phyloP scores from a whole-genome alignment of 2,797 vertebrate genomes.

The Gallirallus australis region DNA sequence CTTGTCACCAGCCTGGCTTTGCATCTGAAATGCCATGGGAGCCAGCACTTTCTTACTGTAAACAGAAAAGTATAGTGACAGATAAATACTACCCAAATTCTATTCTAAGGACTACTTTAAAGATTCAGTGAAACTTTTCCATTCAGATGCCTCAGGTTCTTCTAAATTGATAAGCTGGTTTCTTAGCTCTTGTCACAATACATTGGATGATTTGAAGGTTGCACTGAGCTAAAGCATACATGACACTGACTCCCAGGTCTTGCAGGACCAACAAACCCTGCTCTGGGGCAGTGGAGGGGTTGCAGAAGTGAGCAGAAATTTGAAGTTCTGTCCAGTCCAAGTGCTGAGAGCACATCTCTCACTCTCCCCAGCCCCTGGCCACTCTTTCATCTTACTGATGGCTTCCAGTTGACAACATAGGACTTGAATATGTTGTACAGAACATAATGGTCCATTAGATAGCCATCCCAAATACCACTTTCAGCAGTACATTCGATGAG shows the following conservation, averaged over 20 bases:
- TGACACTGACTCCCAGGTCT: background rate
- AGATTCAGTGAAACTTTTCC: background rate
- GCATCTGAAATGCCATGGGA: background rate
- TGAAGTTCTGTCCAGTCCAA: background rate
- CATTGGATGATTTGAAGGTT: background rate
- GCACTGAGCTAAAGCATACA: background rate
- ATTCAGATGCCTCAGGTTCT: background rate
- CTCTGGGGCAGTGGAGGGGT: background rate
- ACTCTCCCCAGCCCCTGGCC: background rate
- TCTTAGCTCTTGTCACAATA: background rate
- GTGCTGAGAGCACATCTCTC: background rate
- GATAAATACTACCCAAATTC: background rate
- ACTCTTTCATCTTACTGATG: background rate
- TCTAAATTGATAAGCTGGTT: conserved; percentile 4
- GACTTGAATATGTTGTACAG: background rate
- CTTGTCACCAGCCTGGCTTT: background rate
- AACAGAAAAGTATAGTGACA: background rate
- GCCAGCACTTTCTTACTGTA: background rate
- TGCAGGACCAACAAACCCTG: background rate
- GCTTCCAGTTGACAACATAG: background rate
- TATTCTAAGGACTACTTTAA: background rate
- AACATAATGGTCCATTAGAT: background rate
- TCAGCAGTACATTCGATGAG: background rate
- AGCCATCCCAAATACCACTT: background rate
- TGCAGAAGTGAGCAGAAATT: background rate